Conservation (phyloP, 1,140 invertebrate species). For the Goniozus legneri region DNA sequence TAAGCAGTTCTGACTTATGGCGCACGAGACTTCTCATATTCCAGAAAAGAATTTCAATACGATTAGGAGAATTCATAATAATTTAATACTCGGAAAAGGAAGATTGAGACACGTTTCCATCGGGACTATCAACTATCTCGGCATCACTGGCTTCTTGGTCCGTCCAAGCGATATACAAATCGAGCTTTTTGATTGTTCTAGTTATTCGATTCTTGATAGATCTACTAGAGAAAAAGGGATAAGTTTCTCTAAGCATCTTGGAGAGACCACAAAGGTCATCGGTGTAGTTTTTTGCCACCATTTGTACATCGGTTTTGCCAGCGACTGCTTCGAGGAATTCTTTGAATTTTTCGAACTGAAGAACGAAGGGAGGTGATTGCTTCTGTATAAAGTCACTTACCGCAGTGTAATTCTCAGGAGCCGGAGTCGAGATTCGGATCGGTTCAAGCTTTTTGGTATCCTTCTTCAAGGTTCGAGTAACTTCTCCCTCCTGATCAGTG, state of each 20-base stretch:
- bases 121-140: too few species aligned
- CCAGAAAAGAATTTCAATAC: background rate
- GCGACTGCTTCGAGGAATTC: background rate
- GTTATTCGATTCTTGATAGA: background rate
- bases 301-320: background rate
- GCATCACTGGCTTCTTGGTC: background rate
- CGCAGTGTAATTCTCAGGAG: too few species aligned
- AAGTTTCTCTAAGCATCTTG: background rate
- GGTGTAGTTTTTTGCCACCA: background rate
- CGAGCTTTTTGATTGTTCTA: background rate
- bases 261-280: background rate
- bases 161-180: background rate
- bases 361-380: background rate
- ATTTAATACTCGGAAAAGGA: background rate
- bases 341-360: background rate
- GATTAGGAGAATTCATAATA: background rate
- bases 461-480: too few species aligned
- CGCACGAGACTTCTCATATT: background rate
- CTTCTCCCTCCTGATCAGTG: too few species aligned
- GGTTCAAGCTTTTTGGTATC: too few species aligned
- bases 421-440: too few species aligned
- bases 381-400: too few species aligned
- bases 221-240: background rate
- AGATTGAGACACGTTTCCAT: background rate
- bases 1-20: background rate